Percentiles rank a stretch among this genome's conserved stretches.
Evolutionary conservation across 2,888 invertebrate species (phyloP).

Genomic region (Galeopsomyia nigrocyanea): DNA sequence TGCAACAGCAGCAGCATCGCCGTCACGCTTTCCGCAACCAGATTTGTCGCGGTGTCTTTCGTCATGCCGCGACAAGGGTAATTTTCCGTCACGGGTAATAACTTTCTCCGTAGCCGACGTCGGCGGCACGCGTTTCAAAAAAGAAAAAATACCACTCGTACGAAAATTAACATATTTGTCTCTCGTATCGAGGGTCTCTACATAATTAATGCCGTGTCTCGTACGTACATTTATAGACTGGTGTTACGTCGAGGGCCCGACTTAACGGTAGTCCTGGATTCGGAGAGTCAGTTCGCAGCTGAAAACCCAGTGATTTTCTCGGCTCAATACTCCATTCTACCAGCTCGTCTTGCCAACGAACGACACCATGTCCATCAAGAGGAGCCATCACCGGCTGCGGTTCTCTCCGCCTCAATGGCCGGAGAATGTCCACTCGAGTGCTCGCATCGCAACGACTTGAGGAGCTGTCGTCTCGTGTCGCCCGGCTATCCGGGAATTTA

Average conservation of each 20-base stretch:
- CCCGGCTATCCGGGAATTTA: constrained; percentile 62
- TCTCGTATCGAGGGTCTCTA: background rate
- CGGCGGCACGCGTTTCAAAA: background rate
- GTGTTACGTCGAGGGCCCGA: constrained; percentile 59
- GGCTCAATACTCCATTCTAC: constrained; percentile 60
- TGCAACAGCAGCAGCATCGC: background rate
- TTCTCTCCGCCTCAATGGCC: constrained; percentile 44
- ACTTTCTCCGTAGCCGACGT: background rate
- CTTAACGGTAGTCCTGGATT: constrained; percentile 58
- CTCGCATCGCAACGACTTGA: constrained; percentile 57
- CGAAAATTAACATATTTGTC: background rate
- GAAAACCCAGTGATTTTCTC: constrained; percentile 62
- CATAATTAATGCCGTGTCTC: background rate
- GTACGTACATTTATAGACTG: constrained; percentile 49
- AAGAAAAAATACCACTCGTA: background rate
- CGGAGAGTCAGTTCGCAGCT: constrained; percentile 59
- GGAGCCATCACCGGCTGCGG: background rate
- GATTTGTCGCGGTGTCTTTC: constrained; percentile 37
- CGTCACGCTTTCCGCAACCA: constrained; percentile 14
- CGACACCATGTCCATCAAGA: constrained; percentile 54
- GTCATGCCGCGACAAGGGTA: background rate
- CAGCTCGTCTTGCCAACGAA: constrained; percentile 55
- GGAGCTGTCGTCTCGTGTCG: constrained; percentile 56
- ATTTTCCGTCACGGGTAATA: background rate
- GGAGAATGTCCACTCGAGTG: constrained; percentile 60